Base-by-base conservation (phyloP, 1,140 invertebrate genomes). In the Tetragonula clypearis region DNA sequence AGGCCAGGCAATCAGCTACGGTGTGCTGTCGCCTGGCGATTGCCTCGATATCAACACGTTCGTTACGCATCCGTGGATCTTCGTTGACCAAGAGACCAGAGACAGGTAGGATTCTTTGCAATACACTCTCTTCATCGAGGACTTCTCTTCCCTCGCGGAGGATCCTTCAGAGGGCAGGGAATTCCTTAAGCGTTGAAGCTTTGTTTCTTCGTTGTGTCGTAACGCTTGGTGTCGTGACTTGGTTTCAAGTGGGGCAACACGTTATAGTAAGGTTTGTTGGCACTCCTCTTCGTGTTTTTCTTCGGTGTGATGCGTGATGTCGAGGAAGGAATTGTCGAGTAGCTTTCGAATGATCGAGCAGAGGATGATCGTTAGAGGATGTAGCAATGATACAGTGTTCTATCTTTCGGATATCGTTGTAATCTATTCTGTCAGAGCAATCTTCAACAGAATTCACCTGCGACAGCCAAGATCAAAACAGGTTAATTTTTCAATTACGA, bases 1-100 rank as follows among this genome's bases (percentile, higher is more conserved):
- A 69, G 97, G 97, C 0, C 91, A 92, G 41, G 93, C 95, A 49
- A 93, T 96, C 23, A 93, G 94, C 60, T 97, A 97, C 88, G 94
- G 95, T 65, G 95, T 94, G 3, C 90, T 97, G 12, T 88, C 92
- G 12, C 92, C 95, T n/a, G 93, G 92, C 0, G 90, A 95, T 11
- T 95, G 92, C 90, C 94, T 96, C 72, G 96, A 97, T 90, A 95
- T 97, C 6, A 96, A 97, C 88, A 97, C 97, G 0, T 98, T 95
- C 92, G 96, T 95, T 30, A 96, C 95, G 4, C 97, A 98, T 95
- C 96, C 96, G 14, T 98, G 97, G 97, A 95, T 97, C 55, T 97
- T 97, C 88, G 91, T 96, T 56, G 96, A 97, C 91, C 90, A 95
- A 58, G 90, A 95, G 41, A 96, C 96, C 1, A 95, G 95, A 66